phyloP scores from a whole-genome alignment of 92 coral and sea anemone species.

The Parazoanthus atlanticus region DNA sequence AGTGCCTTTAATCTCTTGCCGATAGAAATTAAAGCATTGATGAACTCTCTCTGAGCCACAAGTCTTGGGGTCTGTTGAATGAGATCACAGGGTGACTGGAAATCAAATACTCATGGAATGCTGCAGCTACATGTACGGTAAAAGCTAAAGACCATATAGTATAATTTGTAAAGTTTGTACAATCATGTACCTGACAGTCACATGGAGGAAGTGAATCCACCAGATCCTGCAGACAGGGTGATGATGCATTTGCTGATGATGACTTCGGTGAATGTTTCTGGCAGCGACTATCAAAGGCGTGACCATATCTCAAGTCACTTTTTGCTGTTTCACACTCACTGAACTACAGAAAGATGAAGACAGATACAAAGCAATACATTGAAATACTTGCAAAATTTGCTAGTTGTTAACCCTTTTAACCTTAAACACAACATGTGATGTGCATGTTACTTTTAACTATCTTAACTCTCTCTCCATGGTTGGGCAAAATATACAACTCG shows the following conservation, averaged over 20 bases:
- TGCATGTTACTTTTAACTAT: neutral
- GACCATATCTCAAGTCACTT: constrained; percentile 97
- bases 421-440: neutral
- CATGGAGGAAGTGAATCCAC: constrained; percentile 74
- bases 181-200: constrained; percentile 75
- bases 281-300: constrained; percentile 97
- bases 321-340: constrained; percentile 70
- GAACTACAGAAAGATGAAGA: constrained; percentile 55
- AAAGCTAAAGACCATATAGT: too few species aligned
- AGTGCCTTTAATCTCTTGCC: constrained; percentile 87
- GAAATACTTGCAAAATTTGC: too few species aligned
- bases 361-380: neutral
- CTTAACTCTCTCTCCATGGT: neutral
- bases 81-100: neutral
- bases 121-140: too few species aligned
- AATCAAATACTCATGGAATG: neutral
- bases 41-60: constrained; percentile 94
- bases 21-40: constrained; percentile 80
- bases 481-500: too few species aligned
- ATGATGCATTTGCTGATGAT: constrained; percentile 86
- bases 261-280: constrained; percentile 71
- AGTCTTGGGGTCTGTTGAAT: constrained; percentile 85
- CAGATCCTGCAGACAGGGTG: constrained; percentile 84
- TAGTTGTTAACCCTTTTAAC: too few species aligned
- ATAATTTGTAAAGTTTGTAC: neutral